These are phyloP conservation scores for Myoxocephalus aenaeus DNA, from an alignment of 2,797 vertebrate genomes.

Conservation along the genomic window DNA sequence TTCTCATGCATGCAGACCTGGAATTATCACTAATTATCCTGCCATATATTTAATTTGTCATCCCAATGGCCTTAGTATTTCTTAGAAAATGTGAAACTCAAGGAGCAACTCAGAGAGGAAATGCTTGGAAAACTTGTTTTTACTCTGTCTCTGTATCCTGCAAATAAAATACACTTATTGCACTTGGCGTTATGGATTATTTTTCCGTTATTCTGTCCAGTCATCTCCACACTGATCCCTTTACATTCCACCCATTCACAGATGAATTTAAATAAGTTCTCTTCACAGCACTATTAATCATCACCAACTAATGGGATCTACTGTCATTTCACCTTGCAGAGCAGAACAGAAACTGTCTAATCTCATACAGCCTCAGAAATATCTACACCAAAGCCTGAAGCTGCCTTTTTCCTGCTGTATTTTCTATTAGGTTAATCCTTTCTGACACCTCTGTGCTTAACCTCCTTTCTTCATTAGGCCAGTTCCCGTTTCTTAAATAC, in stretches of 20 bases:
- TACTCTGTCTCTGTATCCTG: too few relatives aligned
- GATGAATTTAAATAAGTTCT: conserved; percentile 64
- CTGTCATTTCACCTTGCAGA: conserved; percentile 70
- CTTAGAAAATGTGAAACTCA: too few relatives aligned
- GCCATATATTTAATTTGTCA: not conserved
- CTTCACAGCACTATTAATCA: conserved; percentile 65
- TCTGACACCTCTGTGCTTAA: conserved; percentile 72
- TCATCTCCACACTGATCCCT: conserved; percentile 54
- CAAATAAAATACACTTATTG: conserved; percentile 22
- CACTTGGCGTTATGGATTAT: conserved; percentile 22
- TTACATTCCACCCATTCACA: conserved; percentile 37
- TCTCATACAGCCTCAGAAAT: conserved; percentile 62
- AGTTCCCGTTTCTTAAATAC: conserved; percentile 60
- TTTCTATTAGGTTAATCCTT: conserved; percentile 74
- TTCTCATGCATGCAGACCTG: too few relatives aligned
- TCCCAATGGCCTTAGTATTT: too few relatives aligned
- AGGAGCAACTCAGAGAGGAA: too few relatives aligned
- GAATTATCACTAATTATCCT: too few relatives aligned
- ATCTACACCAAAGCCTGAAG: conserved; percentile 62
- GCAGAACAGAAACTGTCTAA: conserved; percentile 72
- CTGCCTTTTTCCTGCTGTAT: conserved; percentile 56
- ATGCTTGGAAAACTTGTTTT: too few relatives aligned
- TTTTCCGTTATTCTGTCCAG: conserved; percentile 29
- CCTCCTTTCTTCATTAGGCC: conserved; percentile 70
- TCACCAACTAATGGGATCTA: conserved; percentile 70